Base-by-base conservation (phyloP, 2,113 vertebrate genomes). In the Misgurnus anguillicaudatus region DNA sequence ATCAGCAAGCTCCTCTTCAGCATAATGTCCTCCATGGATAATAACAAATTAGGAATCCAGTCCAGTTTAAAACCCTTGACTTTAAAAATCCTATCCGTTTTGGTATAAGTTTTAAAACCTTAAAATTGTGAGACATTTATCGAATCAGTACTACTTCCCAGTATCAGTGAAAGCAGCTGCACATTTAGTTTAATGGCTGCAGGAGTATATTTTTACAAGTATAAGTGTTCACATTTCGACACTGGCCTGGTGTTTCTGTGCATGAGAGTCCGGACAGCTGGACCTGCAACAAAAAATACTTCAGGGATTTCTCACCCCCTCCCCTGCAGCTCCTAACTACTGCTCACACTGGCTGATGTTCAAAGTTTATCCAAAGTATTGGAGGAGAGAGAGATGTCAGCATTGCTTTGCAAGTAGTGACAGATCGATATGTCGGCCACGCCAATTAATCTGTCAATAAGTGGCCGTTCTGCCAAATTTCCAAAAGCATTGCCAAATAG, bases 211-310 rank as follows among this genome's bases (percentile, higher is more conserved):
- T 38, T 9, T n/a, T 6, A 10, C 13, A 9, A 42, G 5, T 14
- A 8, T 7, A 14, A 10, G 2, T 58, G 51, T 53, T 21, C 48
- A 73, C 36, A 64, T 62, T 19, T 24, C 16, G 60, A 60, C 19
- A 2, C 51, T 51, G 48, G 36, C 61, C n/a, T 19, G 16, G 24
- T 36, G 31, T n/a, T 72, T 72, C 2, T 65, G 39, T 17, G 19
- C 45, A 31, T 67, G 61, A 61, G 61, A 74, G 63, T 39, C 17
- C n/a, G 39, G 19, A 68, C 75, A 62, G 69, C 41, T 75, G 64
- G 64, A 61, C 41, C 55, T 57, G 9, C 31, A n/a, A 60, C 41
- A 39, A 31, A 61, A 39, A 31, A 63, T 13, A 73, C 61, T 41
- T 68, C 21, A 38, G 47, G 51, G 60, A 77, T 48, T 58, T 66